Conservation (phyloP, 1,140 invertebrate genomes). For the Dendroctonus ponderosae region DNA sequence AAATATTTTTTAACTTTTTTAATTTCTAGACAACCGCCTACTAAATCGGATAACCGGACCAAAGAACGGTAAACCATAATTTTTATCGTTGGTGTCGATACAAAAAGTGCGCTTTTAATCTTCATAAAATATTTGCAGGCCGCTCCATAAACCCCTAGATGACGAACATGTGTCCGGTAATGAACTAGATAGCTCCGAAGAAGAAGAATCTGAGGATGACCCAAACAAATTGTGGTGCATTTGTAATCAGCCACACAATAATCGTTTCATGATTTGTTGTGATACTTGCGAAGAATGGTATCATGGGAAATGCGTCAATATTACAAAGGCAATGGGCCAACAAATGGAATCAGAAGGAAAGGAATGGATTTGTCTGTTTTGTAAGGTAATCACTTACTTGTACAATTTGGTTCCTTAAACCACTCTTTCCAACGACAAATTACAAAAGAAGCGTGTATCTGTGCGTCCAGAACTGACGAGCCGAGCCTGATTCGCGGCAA, state of each 20-base stretch:
- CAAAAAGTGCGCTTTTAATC: neutral
- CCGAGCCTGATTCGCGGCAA: too few relatives aligned
- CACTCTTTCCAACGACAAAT: too few relatives aligned
- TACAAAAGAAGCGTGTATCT: too few relatives aligned
- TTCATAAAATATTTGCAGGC: constrained; percentile 23
- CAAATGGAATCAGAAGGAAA: constrained; percentile 87
- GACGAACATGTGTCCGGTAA: constrained; percentile 50
- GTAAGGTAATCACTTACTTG: constrained; percentile 59
- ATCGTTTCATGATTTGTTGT: constrained; percentile 97
- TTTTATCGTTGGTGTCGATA: neutral
- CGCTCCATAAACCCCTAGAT: constrained; percentile 44
- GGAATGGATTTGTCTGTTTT: constrained; percentile 90
- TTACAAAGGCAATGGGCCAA: constrained; percentile 85
- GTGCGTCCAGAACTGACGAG: too few relatives aligned
- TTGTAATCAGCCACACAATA: constrained; percentile 91
- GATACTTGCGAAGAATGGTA: constrained; percentile 95
- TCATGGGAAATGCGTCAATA: constrained; percentile 92
- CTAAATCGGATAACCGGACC: constrained; percentile 13
- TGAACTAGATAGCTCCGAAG: constrained; percentile 46
- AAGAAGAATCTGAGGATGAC: constrained; percentile 78
- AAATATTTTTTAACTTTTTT: neutral
- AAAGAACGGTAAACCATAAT: constrained; percentile 25
- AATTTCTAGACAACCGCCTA: constrained; percentile 18
- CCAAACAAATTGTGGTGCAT: constrained; percentile 94
- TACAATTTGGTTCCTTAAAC: too few relatives aligned